Evolutionary conservation across 2,888 invertebrate genomes (phyloP), one percentile per base, ranked within the genome.

Genomic region (Synergus gifuensis): DNA sequence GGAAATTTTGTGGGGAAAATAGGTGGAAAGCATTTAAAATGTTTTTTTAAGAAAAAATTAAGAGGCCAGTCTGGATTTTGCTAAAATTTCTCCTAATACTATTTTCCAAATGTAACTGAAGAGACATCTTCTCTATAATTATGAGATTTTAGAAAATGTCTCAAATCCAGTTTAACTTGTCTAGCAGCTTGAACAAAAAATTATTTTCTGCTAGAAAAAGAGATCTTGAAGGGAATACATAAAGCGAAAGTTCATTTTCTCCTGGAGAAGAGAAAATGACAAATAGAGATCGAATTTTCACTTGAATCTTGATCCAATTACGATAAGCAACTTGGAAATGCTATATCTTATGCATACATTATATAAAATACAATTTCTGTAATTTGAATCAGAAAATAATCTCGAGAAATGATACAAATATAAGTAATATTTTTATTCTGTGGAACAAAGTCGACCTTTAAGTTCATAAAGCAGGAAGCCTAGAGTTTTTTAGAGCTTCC

Each of bases 221-320:
- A 67, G 14, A 46, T 44, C 18, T 9, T 44, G 4, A 67, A 67
- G 14, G 18, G 14, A 67, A 67, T 67, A 18, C 40, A 12, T 60
- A 60, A 60, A 22, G 67, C 14, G 67, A 67, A 67, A 67, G 67
- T 46, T 44, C 46, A 46, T 67, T 67, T 67, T 67, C 67, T 67
- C 67, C 5, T 46, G 2, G 67, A 22, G 18, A 46, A 67, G 67
- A 67, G 67, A 67, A 67, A 67, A 46, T 67, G 67, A 67, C 18
- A 44, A 67, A 44, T 67, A 42, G 67, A 67, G 42, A 44, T 44
- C 44, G 60, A 60, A 60, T 60, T 60, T 60, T 60, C 60, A 22
- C 60, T 60, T 60, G 4, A 60, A 60, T 60, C 14, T 28, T 60
- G 60, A 60, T 60, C 22, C 12, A 60, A 14, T 14, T 60, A 60